Evolutionary conservation across 2,888 invertebrate species (phyloP), one percentile per base, ranked within the genome.

Genomic region (Agrotis puta): DNA sequence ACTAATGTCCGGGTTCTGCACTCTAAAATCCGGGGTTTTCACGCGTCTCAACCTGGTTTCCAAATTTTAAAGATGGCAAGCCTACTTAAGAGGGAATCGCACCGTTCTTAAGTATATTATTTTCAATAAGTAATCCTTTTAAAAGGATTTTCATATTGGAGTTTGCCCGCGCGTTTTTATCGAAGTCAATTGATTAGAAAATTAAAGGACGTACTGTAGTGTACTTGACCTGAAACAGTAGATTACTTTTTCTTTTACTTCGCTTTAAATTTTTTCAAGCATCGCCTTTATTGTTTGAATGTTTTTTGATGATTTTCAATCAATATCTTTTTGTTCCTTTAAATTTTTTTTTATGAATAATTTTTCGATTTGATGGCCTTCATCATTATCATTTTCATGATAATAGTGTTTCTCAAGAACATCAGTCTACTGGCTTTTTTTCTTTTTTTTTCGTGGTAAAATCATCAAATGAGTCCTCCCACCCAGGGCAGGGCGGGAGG

Each of bases 161-260:
- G 1, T 51, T 54, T 33, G 43, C 22, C 20, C 20, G 39, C 20
- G 45, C 47, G 27, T 54, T 64, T 59, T 76, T 27, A 50, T 57
- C 45, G 51, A 47, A 75, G 18, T 63, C 50, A 80, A 80, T 75
- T 77, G 76, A 80, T 77, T 67, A 62, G 67, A 75, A 80, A 76
- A 74, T 57, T 61, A 57, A 74, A 66, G 48, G 18, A 20, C 24
- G 3, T 51, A 33, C 45, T 79, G 50, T 51, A 64, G 51, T 74
- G 48, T 50, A 39, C 43, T 80, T 74, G 39, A 61, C 18, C 56
- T 56, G 39, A 51, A 61, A 48, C 22, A 16, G 27, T 18, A 16
- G 47, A 56, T 73, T 64, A n/a, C 9, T 50, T 74, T 43, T 58
- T 33, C 0, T 79, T 59, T 73, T 58, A 33, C n/a, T n/a, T 33